phyloP scores from a whole-genome alignment of 2,797 vertebrate species.

The Lophotriccus pileatus region DNA sequence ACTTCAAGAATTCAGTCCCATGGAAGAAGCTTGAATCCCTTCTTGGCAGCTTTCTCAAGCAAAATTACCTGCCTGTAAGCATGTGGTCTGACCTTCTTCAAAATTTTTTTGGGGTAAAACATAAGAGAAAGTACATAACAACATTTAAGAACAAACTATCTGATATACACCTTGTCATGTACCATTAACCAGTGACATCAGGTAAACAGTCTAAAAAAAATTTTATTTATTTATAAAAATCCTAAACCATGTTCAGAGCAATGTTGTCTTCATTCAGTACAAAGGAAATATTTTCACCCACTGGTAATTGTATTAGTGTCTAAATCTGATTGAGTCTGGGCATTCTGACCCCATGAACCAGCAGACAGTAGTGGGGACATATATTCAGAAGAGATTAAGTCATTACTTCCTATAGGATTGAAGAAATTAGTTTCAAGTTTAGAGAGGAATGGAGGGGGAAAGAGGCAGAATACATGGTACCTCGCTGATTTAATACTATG shows the following conservation, averaged over 20 bases:
- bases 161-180: neutral
- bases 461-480: neutral
- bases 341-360: neutral
- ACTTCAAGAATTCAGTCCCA: neutral
- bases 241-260: neutral
- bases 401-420: conserved; percentile 13
- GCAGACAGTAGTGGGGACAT: neutral
- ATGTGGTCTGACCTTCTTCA: neutral
- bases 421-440: conserved; percentile 14
- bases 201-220: neutral
- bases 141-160: neutral
- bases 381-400: conserved; percentile 35
- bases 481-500: neutral
- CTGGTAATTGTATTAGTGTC: conserved; percentile 23
- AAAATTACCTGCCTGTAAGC: neutral
- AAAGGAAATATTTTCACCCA: conserved; percentile 10
- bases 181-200: neutral
- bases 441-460: neutral
- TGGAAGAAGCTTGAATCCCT: neutral
- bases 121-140: neutral
- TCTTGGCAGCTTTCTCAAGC: neutral
- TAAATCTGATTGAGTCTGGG: conserved; percentile 27
- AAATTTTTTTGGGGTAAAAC: neutral
- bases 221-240: neutral
- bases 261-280: neutral